Percentiles rank a stretch among this genome's conserved stretches.
These are phyloP conservation scores for Encarsia formosa DNA, from an alignment of 2,888 invertebrate species.

Conservation along the genomic window DNA sequence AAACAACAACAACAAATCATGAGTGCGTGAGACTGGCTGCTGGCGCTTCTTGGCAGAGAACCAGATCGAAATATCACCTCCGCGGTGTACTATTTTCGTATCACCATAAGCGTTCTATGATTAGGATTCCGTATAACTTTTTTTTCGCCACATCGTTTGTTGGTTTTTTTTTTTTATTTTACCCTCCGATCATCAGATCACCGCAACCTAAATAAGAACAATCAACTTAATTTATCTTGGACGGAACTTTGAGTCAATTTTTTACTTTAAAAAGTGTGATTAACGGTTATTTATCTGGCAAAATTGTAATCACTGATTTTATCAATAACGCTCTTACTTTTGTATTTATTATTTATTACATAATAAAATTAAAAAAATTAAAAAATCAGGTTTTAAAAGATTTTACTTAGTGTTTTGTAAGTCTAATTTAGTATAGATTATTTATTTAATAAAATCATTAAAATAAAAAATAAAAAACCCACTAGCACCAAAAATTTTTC, in stretches of 20 bases:
- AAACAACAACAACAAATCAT: conserved; percentile 19
- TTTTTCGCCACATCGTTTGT: conserved; percentile 6
- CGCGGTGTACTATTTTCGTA: conserved; percentile 34
- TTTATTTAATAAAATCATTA: too few relatives aligned
- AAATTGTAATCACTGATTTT: not conserved
- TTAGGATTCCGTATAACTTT: conserved; percentile 25
- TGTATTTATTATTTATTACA: too few relatives aligned
- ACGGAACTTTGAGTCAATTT: not conserved
- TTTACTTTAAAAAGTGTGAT: not conserved
- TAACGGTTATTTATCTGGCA: not conserved
- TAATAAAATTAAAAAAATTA: too few relatives aligned
- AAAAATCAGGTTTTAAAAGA: too few relatives aligned
- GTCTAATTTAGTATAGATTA: too few relatives aligned
- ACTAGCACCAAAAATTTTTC: too few relatives aligned
- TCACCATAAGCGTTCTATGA: conserved; percentile 23
- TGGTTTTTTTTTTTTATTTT: not conserved
- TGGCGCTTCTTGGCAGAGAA: conserved; percentile 32
- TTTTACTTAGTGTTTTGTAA: too few relatives aligned
- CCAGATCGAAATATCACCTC: conserved; percentile 36
- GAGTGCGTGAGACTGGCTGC: not conserved
- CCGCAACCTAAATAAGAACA: not conserved
- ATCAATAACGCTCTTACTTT: too few relatives aligned
- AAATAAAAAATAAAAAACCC: too few relatives aligned
- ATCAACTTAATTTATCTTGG: not conserved
- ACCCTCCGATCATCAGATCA: not conserved